These are phyloP conservation scores for Ooceraea biroi DNA, from an alignment of 1,140 invertebrate species.

Conservation along the genomic window DNA sequence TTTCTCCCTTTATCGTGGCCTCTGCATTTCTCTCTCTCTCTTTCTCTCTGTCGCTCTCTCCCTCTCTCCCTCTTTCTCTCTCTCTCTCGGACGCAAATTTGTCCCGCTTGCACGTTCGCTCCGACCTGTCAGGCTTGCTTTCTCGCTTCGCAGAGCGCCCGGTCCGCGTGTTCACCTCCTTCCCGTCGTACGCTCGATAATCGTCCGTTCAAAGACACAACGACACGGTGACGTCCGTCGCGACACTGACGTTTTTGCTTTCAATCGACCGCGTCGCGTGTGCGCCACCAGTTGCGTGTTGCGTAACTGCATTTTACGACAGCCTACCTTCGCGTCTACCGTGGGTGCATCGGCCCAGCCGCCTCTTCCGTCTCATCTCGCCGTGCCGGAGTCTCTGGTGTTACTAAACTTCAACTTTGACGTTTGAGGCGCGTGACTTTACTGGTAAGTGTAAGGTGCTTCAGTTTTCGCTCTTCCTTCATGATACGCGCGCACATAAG, in stretches of 20 bases:
- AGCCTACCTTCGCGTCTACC: slow-evolving; percentile 39
- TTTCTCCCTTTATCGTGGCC: background rate
- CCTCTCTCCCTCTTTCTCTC: background rate
- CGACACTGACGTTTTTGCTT: slow-evolving; percentile 68
- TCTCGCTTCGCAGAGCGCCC: background rate
- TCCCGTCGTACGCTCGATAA: slow-evolving; percentile 37
- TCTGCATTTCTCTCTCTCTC: background rate
- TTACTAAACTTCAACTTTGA: slow-evolving; percentile 28
- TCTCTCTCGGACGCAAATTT: slow-evolving; percentile 11
- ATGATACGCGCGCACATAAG: background rate
- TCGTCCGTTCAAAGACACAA: slow-evolving; percentile 28
- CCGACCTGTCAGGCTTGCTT: slow-evolving; percentile 4
- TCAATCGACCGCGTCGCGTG: slow-evolving; percentile 71
- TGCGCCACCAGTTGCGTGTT: slow-evolving; percentile 84
- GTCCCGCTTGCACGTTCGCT: background rate
- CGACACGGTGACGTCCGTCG: slow-evolving; percentile 44
- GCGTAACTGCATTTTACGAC: slow-evolving; percentile 80
- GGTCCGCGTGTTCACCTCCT: slow-evolving; percentile 33
- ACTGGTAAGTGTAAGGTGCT: slow-evolving; percentile 31
- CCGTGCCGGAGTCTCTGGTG: slow-evolving; percentile 9
- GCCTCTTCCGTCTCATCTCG: background rate
- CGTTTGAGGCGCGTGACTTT: slow-evolving; percentile 34
- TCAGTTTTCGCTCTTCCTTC: background rate
- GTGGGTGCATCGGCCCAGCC: slow-evolving; percentile 15
- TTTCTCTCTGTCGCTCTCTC: slow-evolving; percentile 15